These are phyloP conservation scores for Leptinotarsa tumamoca DNA, from an alignment of 2,888 invertebrate species.

Conservation along the genomic window DNA sequence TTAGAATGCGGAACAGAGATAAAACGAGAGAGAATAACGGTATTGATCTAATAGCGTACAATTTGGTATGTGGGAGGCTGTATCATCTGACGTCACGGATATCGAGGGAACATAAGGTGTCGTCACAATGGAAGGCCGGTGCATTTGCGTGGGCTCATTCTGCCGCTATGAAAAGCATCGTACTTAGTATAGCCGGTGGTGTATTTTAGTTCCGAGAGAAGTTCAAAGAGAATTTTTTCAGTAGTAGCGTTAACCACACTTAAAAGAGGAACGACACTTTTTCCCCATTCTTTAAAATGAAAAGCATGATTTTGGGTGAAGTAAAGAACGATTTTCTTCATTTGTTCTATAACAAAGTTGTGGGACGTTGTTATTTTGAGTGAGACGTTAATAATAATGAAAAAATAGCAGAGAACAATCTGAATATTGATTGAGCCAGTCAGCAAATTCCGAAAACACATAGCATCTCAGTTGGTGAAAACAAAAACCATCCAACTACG, in stretches of 20 bases:
- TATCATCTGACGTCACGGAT: conserved; percentile 25
- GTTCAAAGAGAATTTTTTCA: background rate
- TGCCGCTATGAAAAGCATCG: background rate
- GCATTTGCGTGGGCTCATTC: background rate
- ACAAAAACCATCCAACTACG: background rate
- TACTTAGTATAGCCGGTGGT: background rate
- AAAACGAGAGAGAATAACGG: conserved; percentile 21
- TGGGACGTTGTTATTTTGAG: too few relatives aligned
- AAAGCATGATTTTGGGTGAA: background rate
- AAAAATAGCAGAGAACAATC: too few relatives aligned
- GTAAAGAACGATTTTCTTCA: background rate
- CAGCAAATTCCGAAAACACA: too few relatives aligned
- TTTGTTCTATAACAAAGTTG: too few relatives aligned
- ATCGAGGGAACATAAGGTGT: conserved; percentile 1
- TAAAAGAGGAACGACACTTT: background rate
- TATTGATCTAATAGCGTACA: conserved; percentile 39
- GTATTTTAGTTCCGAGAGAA: background rate
- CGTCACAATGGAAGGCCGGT: background rate
- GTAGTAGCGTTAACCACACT: background rate
- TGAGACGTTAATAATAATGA: too few relatives aligned
- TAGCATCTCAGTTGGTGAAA: background rate
- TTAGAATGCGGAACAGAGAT: conserved; percentile 8
- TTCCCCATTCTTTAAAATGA: background rate
- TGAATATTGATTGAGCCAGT: too few relatives aligned
- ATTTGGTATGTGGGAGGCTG: conserved; percentile 32